Percentiles rank a stretch among this genome's conserved stretches.
These are phyloP conservation scores for Alloplasta piceator DNA, from an alignment of 2,888 invertebrate species.

Conservation along the genomic window DNA sequence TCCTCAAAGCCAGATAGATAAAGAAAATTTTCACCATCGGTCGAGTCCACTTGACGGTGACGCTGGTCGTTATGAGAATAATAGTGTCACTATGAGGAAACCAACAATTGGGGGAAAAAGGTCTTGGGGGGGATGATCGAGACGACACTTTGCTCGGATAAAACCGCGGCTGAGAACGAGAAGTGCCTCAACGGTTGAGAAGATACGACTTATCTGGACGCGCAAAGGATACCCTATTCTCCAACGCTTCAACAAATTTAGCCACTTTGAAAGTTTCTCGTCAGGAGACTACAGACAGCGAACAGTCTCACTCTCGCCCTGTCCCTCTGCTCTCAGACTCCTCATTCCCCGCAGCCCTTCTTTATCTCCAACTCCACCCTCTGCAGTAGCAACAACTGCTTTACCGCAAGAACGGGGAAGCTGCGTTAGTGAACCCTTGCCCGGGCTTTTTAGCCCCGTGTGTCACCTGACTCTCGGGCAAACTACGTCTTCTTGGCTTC, in stretches of 20 bases:
- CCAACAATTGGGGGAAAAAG: neutral
- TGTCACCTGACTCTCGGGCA: conserved; percentile 53
- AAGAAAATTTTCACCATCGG: conserved; percentile 3
- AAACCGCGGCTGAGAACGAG: neutral
- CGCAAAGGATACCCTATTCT: conserved; percentile 47
- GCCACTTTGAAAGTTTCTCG: conserved; percentile 63
- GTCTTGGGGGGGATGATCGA: neutral
- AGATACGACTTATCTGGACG: conserved; percentile 62
- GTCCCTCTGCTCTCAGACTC: conserved; percentile 1
- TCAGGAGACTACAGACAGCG: conserved; percentile 37
- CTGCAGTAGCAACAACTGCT: conserved; percentile 40
- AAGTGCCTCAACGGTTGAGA: conserved; percentile 44
- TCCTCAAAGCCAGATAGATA: no score
- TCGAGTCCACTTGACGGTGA: neutral
- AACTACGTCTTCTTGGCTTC: conserved; percentile 31
- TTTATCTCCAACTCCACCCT: neutral
- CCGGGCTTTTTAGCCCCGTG: conserved; percentile 14
- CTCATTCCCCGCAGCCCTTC: neutral
- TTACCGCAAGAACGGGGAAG: conserved; percentile 55
- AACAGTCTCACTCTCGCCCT: conserved; percentile 15
- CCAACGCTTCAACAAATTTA: conserved; percentile 62
- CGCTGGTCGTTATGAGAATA: neutral
- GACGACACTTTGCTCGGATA: conserved; percentile 4
- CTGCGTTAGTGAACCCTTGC: conserved; percentile 60
- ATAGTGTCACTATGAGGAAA: conserved; percentile 7